phyloP scores from a whole-genome alignment of 2,797 vertebrate genomes.

The Channa striata region DNA sequence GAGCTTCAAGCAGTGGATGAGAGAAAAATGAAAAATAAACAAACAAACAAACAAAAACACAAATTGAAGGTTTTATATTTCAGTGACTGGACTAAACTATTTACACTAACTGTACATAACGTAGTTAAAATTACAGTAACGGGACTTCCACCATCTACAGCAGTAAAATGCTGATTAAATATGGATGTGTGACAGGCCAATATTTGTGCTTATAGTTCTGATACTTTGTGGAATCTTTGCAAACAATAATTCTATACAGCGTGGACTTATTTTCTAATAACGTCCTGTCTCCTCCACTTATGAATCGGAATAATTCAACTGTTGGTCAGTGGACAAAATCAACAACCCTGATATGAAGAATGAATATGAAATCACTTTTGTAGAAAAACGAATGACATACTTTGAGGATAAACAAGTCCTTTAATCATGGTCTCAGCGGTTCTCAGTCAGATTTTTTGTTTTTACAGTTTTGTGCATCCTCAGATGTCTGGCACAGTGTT shows the following conservation, averaged over 20 bases:
- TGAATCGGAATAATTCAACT: neutral
- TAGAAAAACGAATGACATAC: constrained; percentile 26
- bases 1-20: too few relatives aligned
- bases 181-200: neutral
- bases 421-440: neutral
- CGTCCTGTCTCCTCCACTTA: neutral
- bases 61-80: too few relatives aligned
- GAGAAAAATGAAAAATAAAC: too few relatives aligned
- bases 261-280: neutral
- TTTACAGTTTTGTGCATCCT: constrained; percentile 3
- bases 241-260: neutral
- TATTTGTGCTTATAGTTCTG: too few relatives aligned
- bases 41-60: too few relatives aligned
- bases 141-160: neutral
- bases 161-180: neutral
- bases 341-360: neutral
- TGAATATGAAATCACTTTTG: neutral
- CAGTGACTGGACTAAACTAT: neutral
- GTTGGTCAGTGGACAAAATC: neutral
- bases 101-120: neutral
- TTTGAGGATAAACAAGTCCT: constrained; percentile 6
- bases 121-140: neutral
- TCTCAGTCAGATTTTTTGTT: constrained; percentile 10
- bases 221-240: neutral
- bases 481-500: constrained; percentile 30